Evolutionary conservation across 1,140 invertebrate species (phyloP).

Genomic region (Drosophila bocqueti): DNA sequence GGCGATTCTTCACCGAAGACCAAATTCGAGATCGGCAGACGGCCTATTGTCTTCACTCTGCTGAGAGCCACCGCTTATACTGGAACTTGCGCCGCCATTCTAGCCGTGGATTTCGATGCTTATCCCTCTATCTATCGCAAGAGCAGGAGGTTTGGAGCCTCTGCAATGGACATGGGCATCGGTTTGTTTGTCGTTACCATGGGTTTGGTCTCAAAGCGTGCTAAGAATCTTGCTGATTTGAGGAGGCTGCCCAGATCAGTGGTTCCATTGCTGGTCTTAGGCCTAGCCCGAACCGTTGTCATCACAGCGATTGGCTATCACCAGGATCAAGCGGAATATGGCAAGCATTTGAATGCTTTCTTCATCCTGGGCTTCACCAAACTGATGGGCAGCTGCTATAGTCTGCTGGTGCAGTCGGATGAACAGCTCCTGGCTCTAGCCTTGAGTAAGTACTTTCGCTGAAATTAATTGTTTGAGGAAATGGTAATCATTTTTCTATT

Average conservation of each 20-base stretch:
- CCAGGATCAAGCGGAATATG: slow-evolving; percentile 96
- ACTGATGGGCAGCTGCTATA: slow-evolving; percentile 87
- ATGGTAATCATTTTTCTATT: background rate
- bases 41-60: slow-evolving; percentile 64
- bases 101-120: slow-evolving; percentile 96
- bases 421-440: slow-evolving; percentile 43
- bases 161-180: slow-evolving; percentile 98
- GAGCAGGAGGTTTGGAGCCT: slow-evolving; percentile 93
- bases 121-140: slow-evolving; percentile 95
- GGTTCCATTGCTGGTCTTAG: slow-evolving; percentile 89
- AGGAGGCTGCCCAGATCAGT: slow-evolving; percentile 81
- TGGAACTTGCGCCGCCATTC: slow-evolving; percentile 92
- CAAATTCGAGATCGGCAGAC: slow-evolving; percentile 42
- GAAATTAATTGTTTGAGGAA: background rate
- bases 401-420: slow-evolving; percentile 33
- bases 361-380: slow-evolving; percentile 95
- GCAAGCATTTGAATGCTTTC: slow-evolving; percentile 99
- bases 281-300: slow-evolving; percentile 89
- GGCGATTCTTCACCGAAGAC: background rate
- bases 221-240: slow-evolving; percentile 67
- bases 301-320: slow-evolving; percentile 91
- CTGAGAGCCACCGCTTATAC: slow-evolving; percentile 90
- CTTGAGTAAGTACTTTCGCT: slow-evolving; percentile 71
- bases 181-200: slow-evolving; percentile 95
- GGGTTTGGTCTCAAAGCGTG: slow-evolving; percentile 89